These are phyloP conservation scores for Carterocephalus palaemon DNA, from an alignment of 2,888 invertebrate species.

Conservation along the genomic window DNA sequence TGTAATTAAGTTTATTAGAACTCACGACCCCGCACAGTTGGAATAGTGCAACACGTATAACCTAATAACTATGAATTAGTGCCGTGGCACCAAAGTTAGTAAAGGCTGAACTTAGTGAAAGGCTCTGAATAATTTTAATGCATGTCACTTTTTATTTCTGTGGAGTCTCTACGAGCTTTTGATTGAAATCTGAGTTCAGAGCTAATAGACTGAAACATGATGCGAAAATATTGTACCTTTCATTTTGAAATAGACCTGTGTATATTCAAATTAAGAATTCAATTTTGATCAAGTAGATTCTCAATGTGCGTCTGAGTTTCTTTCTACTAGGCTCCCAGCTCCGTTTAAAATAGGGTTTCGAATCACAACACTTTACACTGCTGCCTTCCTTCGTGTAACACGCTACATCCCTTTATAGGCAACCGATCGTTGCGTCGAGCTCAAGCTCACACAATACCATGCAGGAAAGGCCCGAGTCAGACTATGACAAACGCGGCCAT, in stretches of 20 bases:
- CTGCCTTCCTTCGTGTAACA: constrained; percentile 56
- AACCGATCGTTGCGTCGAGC: constrained; percentile 73
- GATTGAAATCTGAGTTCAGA: constrained; percentile 34
- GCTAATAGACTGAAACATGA: constrained; percentile 10
- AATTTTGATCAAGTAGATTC: not conserved
- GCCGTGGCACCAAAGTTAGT: constrained; percentile 20
- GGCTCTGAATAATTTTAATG: constrained; percentile 47
- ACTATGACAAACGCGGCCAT: constrained; percentile 79
- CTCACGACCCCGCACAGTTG: constrained; percentile 64
- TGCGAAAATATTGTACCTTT: constrained; percentile 9
- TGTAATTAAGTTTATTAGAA: constrained; percentile 39
- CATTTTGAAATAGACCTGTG: too few relatives aligned
- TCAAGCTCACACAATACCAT: constrained; percentile 70
- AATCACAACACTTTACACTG: constrained; percentile 28
- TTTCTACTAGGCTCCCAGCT: constrained; percentile 17
- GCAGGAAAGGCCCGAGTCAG: constrained; percentile 63
- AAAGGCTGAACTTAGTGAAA: constrained; percentile 36
- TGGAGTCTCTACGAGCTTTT: constrained; percentile 42
- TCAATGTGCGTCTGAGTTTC: constrained; percentile 9
- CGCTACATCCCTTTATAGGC: constrained; percentile 72
- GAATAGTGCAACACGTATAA: constrained; percentile 41
- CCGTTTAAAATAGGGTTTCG: constrained; percentile 1
- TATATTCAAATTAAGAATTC: too few relatives aligned
- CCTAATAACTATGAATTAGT: constrained; percentile 3
- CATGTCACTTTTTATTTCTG: constrained; percentile 53